Evolutionary conservation across 2,113 vertebrate genomes (phyloP), one percentile per base, ranked within the genome.

Genomic region (Pimephales promelas): DNA sequence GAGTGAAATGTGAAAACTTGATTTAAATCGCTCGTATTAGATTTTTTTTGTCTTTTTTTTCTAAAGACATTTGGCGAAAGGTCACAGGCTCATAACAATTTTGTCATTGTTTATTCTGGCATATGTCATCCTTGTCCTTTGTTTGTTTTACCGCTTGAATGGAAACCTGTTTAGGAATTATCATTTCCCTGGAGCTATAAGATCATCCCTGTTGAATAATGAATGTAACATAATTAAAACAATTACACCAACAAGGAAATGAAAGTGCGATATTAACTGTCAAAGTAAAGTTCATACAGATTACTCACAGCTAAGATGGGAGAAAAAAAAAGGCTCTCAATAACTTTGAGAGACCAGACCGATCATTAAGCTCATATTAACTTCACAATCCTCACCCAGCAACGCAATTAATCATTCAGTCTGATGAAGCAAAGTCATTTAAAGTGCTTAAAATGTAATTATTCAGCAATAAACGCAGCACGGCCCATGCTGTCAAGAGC

Each of bases 401-500:
- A 85, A 83, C 36, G 82, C 82, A 91, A 93, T 93, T 92, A 92
- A 92, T 94, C 90, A 92, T 90, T 87, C 88, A 84, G 86, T 86
- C 83, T 81, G 86, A 88, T 86, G 87, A 88, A 87, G 83, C 86
- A 62, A 86, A 91, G 88, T 92, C 85, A 90, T 92, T 90, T 90
- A 76, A 89, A 92, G 90, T 91, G 86, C 90, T 93, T 93, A 88
- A 92, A 92, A 92, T 91, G 84, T 90, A 93, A 93, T 92, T 92
- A 92, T 91, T 91, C 88, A 84, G 62, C 81, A 83, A 90, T 89
- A 91, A 94, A 91, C 89, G 90, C 87, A 88, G 89, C 87, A 81
- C 90, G 90, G 87, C 88, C 81, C 28, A 5, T 7, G 43, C 43
- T 75, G 82, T 62, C 72, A 64, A 22, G 71, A 83, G 26, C 11